A percentile compares a stretch with the other conserved stretches of the same genome.
These are phyloP conservation scores for Spicauda simplicius DNA, from an alignment of 2,888 invertebrate genomes.

Conservation along the genomic window DNA sequence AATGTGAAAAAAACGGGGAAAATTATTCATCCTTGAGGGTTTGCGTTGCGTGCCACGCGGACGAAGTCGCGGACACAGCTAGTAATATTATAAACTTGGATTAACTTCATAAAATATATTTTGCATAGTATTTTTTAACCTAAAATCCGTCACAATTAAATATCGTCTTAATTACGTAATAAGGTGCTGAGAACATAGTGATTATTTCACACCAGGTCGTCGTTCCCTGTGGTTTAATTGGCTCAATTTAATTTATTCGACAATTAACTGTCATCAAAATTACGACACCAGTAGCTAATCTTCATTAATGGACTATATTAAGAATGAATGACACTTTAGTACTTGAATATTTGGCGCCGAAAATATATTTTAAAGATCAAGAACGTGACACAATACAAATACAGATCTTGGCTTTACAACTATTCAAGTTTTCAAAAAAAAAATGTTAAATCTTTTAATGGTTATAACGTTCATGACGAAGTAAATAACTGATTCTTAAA, in stretches of 20 bases:
- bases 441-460: too few relatives aligned
- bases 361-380: neutral
- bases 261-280: slow-evolving; percentile 30
- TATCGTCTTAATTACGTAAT: neutral
- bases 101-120: too few relatives aligned
- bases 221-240: slow-evolving; percentile 37
- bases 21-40: too few relatives aligned
- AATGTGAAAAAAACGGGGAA: too few relatives aligned
- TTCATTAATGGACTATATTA: slow-evolving; percentile 24
- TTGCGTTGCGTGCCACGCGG: too few relatives aligned
- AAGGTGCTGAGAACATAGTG: neutral
- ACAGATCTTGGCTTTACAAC: neutral
- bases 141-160: too few relatives aligned
- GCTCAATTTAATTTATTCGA: slow-evolving; percentile 42
- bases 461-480: too few relatives aligned
- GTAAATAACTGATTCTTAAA: too few relatives aligned
- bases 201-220: slow-evolving; percentile 27
- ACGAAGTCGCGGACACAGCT: too few relatives aligned
- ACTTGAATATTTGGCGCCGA: slow-evolving; percentile 8
- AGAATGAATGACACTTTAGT: slow-evolving; percentile 15
- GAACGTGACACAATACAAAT: neutral
- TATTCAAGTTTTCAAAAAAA: neutral
- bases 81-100: too few relatives aligned
- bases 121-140: too few relatives aligned
- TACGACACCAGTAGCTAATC: slow-evolving; percentile 23